Percentiles rank a stretch among this genome's conserved stretches.
Evolutionary conservation across 2,797 vertebrate species (phyloP).

Genomic region (Pygocentrus nattereri): DNA sequence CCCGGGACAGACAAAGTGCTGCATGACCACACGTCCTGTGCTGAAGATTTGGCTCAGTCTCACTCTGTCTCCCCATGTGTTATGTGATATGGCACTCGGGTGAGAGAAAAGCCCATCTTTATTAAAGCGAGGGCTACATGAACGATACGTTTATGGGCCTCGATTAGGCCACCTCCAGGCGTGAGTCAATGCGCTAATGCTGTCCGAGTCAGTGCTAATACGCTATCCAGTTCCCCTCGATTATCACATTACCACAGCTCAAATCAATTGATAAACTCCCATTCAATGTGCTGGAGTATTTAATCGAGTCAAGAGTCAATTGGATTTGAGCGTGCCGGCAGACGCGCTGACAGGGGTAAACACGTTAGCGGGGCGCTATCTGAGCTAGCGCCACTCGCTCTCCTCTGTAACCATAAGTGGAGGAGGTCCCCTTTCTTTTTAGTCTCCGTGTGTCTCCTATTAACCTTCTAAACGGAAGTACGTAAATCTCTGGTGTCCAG

Average conservation of each 20-base stretch:
- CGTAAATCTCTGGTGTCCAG: neutral
- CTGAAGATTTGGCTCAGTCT: constrained; percentile 9
- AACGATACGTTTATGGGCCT: constrained; percentile 74
- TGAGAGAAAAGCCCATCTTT: constrained; percentile 70
- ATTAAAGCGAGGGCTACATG: constrained; percentile 74
- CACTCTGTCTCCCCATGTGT: constrained; percentile 13
- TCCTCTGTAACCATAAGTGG: constrained; percentile 59
- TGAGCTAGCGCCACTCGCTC: constrained; percentile 53
- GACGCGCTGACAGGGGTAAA: constrained; percentile 95
- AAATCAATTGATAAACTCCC: constrained; percentile 99
- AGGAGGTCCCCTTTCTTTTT: neutral
- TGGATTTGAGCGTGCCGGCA: constrained; percentile 92
- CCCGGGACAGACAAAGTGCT: neutral
- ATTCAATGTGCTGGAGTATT: constrained; percentile 94
- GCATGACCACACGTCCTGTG: constrained; percentile 29
- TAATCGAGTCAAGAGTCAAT: constrained; percentile 99
- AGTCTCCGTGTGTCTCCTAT: neutral
- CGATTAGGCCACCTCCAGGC: constrained; percentile 78
- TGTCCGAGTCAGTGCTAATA: constrained; percentile 94
- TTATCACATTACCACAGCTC: constrained; percentile 98
- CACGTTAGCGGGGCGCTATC: constrained; percentile 81
- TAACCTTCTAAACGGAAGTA: neutral
- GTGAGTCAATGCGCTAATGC: constrained; percentile 82
- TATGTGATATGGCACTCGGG: constrained; percentile 39
- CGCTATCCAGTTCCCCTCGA: constrained; percentile 96